Conservation (phyloP, 1,140 invertebrate genomes). For the Drosophila mayri region DNA sequence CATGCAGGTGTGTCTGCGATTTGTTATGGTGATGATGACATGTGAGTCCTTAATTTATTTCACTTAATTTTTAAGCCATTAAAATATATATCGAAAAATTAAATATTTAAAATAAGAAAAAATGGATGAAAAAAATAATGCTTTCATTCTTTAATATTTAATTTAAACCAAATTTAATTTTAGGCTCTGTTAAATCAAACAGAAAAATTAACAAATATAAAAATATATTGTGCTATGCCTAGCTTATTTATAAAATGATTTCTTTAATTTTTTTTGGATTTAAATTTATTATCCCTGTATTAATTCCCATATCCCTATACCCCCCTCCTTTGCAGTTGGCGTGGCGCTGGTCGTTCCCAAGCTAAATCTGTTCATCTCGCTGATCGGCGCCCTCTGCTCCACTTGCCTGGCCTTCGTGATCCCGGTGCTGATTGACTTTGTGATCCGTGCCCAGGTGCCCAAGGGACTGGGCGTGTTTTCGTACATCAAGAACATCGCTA, state of each 20-base stretch:
- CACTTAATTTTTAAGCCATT: no score
- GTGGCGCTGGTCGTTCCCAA: conserved; percentile 93
- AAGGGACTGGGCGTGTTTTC: conserved; percentile 84
- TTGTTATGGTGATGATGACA: conserved; percentile 89
- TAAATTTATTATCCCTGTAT: neutral
- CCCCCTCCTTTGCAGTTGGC: conserved; percentile 87
- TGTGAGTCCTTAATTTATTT: conserved; percentile 87
- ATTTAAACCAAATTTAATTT: neutral
- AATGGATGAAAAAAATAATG: no score
- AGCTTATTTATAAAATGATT: no score
- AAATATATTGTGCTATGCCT: no score
- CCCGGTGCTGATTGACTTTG: conserved; percentile 94
- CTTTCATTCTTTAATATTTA: no score
- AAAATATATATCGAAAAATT: no score
- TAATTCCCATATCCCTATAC: neutral
- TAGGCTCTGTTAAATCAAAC: no score
- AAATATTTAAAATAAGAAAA: neutral
- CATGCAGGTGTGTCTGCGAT: conserved; percentile 68
- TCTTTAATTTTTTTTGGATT: no score
- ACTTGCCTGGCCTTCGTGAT: conserved; percentile 94
- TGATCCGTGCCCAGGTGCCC: conserved; percentile 86
- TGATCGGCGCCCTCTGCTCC: conserved; percentile 95
- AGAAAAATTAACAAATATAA: no score
- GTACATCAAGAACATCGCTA: conserved; percentile 88
- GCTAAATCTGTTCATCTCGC: conserved; percentile 94